Conservation (phyloP, 53 echinoderm and acorn worm species). For the Astropecten irregularis region DNA sequence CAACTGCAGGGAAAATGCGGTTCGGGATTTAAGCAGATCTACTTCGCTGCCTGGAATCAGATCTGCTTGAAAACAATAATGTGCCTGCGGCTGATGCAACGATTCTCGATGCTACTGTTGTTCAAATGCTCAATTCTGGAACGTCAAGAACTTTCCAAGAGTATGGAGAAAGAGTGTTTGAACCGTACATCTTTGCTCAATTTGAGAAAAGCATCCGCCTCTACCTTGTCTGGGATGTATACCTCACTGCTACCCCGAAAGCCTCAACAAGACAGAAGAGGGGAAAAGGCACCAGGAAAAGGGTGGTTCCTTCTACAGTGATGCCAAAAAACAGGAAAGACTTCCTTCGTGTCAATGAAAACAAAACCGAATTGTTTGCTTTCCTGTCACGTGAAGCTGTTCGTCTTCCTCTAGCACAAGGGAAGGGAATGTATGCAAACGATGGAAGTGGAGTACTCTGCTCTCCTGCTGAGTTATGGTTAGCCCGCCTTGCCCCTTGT, state of each 20-base stretch:
- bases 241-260: slow-evolving; percentile 47
- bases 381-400: slow-evolving; percentile 5
- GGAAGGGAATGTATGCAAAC: slow-evolving; percentile 1
- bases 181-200: slow-evolving; percentile 30
- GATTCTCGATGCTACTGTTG: background rate
- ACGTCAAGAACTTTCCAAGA: slow-evolving; percentile 42
- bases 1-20: slow-evolving; percentile 17
- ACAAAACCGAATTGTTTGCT: slow-evolving; percentile 67
- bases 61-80: background rate
- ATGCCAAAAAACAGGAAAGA: slow-evolving; percentile 64
- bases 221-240: slow-evolving; percentile 60
- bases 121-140: slow-evolving; percentile 37
- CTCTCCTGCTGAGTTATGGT: background rate
- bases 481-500: no score
- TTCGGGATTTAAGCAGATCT: slow-evolving; percentile 52
- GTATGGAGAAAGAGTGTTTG: slow-evolving; percentile 44
- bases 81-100: background rate
- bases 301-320: slow-evolving; percentile 25
- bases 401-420: background rate
- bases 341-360: slow-evolving; percentile 58
- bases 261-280: slow-evolving; percentile 43
- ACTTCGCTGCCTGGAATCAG: slow-evolving; percentile 43
- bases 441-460: background rate
- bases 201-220: slow-evolving; percentile 17
- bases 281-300: slow-evolving; percentile 54